phyloP scores from a whole-genome alignment of 92 coral and sea anemone genomes.

The Porites cylindrica region DNA sequence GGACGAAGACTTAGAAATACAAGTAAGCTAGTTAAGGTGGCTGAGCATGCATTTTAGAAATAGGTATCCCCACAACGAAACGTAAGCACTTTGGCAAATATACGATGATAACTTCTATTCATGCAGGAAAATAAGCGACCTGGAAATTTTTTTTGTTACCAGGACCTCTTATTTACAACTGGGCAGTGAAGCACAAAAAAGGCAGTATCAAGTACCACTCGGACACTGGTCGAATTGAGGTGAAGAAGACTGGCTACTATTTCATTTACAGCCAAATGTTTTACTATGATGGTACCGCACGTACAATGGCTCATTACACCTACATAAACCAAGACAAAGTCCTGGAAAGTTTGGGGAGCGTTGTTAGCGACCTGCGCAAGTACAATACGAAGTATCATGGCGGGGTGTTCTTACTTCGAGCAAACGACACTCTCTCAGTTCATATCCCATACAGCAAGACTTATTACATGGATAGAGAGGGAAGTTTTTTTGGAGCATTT shows the following conservation, averaged over 20 bases:
- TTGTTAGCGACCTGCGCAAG: slow-evolving; percentile 1
- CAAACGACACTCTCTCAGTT: slow-evolving; percentile 76
- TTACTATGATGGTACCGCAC: slow-evolving; percentile 52
- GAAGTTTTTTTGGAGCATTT: slow-evolving; percentile 85
- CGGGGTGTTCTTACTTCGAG: slow-evolving; percentile 80
- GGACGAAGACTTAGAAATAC: slow-evolving; percentile 44
- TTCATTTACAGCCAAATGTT: slow-evolving; percentile 92
- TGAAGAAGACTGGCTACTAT: slow-evolving; percentile 80
- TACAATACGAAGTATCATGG: slow-evolving; percentile 84
- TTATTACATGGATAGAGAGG: slow-evolving; percentile 48
- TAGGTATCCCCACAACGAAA: neutral
- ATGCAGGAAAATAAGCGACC: too few species aligned
- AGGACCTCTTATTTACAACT: neutral
- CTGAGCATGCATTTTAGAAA: too few species aligned
- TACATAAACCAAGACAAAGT: slow-evolving; percentile 73
- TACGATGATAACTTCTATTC: too few species aligned
- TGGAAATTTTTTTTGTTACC: slow-evolving; percentile 5
- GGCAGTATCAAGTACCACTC: slow-evolving; percentile 57
- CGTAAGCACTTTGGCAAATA: neutral
- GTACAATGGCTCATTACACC: slow-evolving; percentile 68
- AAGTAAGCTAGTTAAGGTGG: slow-evolving; percentile 4
- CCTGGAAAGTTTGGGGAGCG: slow-evolving; percentile 57
- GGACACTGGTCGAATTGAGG: slow-evolving; percentile 58
- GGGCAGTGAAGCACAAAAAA: slow-evolving; percentile 43
- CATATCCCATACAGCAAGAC: slow-evolving; percentile 48